Conservation (phyloP, 2,797 vertebrate species). For the Hephaestus fuliginosus region DNA sequence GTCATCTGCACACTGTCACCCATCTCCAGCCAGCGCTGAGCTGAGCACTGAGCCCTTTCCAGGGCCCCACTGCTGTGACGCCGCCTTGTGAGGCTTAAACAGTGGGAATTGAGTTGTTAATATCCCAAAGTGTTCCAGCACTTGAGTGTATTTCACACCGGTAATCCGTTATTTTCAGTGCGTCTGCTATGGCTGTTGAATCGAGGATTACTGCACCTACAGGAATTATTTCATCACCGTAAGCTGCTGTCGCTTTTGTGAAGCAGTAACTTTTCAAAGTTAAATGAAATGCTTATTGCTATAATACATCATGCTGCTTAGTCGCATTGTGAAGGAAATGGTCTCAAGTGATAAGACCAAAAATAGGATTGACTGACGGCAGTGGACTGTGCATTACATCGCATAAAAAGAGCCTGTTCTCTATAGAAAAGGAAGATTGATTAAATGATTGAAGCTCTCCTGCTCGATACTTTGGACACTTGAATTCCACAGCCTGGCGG, state of each 20-base stretch:
- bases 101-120: slow-evolving; percentile 70
- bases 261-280: slow-evolving; percentile 54
- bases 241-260: slow-evolving; percentile 67
- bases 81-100: slow-evolving; percentile 51
- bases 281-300: slow-evolving; percentile 64
- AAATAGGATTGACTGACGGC: slow-evolving; percentile 26
- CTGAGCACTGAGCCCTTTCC: slow-evolving; percentile 27
- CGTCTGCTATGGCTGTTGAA: slow-evolving; percentile 62
- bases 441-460: slow-evolving; percentile 12
- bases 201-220: slow-evolving; percentile 77
- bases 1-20: slow-evolving; percentile 56
- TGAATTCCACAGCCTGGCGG: neutral
- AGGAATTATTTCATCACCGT: slow-evolving; percentile 75
- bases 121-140: slow-evolving; percentile 71
- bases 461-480: neutral
- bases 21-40: slow-evolving; percentile 43
- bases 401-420: slow-evolving; percentile 11
- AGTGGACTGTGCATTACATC: neutral
- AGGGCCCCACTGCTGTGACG: slow-evolving; percentile 17
- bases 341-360: slow-evolving; percentile 29
- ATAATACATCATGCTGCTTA: slow-evolving; percentile 56
- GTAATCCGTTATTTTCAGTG: slow-evolving; percentile 72
- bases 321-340: slow-evolving; percentile 40
- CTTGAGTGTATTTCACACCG: slow-evolving; percentile 63
- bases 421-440: neutral